Evolutionary conservation across 1,140 invertebrate species (phyloP).

Genomic region (Nixonia krombeini): DNA sequence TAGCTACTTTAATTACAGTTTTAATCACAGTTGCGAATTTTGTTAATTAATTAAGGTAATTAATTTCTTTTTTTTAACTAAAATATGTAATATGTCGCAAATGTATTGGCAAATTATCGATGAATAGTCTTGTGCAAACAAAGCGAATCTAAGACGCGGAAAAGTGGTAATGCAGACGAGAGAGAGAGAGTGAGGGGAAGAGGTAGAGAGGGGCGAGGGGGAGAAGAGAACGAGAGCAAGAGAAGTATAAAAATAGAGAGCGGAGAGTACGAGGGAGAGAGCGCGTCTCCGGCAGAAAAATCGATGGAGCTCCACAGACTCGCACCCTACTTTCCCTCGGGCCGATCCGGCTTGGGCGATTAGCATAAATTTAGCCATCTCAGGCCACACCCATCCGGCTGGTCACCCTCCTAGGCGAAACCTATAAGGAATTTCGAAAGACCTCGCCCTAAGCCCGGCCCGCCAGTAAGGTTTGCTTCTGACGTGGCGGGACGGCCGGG

Average conservation of each 20-base stretch:
- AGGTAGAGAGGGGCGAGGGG: slow-evolving; percentile 1
- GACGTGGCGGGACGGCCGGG: slow-evolving; percentile 13
- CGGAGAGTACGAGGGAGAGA: slow-evolving; percentile 14
- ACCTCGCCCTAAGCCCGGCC: slow-evolving; percentile 35
- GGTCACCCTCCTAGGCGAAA: slow-evolving; percentile 32
- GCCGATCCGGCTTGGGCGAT: slow-evolving; percentile 48
- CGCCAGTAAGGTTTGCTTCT: slow-evolving; percentile 32
- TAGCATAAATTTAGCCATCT: slow-evolving; percentile 56
- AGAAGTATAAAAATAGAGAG: slow-evolving; percentile 14
- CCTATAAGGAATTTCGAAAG: slow-evolving; percentile 37
- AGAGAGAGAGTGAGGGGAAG: slow-evolving; percentile 7
- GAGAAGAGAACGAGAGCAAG: slow-evolving; percentile 23
- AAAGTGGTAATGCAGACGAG: neutral
- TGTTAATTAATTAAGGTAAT: no score
- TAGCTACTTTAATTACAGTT: no score
- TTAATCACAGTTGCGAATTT: no score
- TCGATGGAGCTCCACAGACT: slow-evolving; percentile 61
- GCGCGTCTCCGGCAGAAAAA: slow-evolving; percentile 54
- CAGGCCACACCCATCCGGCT: slow-evolving; percentile 55
- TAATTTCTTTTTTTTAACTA: no score
- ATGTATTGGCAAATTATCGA: slow-evolving; percentile 12
- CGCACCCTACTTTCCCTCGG: slow-evolving; percentile 52
- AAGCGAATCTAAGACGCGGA: slow-evolving; percentile 1
- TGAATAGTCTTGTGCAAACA: slow-evolving; percentile 22
- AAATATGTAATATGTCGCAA: no score